A percentile compares a stretch with the other conserved stretches of the same genome.
Conservation (phyloP, 2,797 vertebrate species). For the Lutjanus argentimaculatus region DNA sequence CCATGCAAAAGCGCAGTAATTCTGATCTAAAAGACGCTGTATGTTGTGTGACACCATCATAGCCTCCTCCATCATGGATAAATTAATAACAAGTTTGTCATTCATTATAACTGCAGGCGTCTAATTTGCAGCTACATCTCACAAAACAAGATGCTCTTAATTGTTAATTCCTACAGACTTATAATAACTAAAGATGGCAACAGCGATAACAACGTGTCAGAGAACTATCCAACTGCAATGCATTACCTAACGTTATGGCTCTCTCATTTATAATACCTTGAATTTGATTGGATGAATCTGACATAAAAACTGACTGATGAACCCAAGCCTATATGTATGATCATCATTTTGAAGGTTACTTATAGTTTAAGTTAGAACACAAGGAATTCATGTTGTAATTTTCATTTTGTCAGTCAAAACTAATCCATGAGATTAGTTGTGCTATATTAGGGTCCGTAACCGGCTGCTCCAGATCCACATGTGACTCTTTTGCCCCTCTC, state of each 20-base stretch:
- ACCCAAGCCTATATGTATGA: neutral
- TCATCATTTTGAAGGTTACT: neutral
- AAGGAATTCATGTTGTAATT: neutral
- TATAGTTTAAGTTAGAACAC: no score
- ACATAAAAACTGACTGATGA: neutral
- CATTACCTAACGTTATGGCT: no score
- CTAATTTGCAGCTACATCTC: constrained; percentile 21
- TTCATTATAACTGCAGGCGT: constrained; percentile 8
- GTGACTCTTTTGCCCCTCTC: no score
- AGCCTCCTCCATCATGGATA: neutral
- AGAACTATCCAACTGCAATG: no score
- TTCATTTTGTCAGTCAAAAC: neutral
- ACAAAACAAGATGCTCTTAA: neutral
- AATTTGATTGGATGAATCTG: neutral
- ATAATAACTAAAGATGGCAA: neutral
- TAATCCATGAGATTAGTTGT: neutral
- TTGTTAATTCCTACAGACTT: neutral
- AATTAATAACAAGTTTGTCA: constrained; percentile 8
- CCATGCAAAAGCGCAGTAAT: constrained; percentile 24
- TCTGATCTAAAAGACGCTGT: constrained; percentile 29
- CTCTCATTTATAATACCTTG: no score
- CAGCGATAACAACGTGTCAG: no score
- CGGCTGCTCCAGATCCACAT: no score
- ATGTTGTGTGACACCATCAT: constrained; percentile 11
- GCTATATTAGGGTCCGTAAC: no score